Conservation (phyloP, 2,888 invertebrate genomes). For the Dryocosmus kuriphilus region DNA sequence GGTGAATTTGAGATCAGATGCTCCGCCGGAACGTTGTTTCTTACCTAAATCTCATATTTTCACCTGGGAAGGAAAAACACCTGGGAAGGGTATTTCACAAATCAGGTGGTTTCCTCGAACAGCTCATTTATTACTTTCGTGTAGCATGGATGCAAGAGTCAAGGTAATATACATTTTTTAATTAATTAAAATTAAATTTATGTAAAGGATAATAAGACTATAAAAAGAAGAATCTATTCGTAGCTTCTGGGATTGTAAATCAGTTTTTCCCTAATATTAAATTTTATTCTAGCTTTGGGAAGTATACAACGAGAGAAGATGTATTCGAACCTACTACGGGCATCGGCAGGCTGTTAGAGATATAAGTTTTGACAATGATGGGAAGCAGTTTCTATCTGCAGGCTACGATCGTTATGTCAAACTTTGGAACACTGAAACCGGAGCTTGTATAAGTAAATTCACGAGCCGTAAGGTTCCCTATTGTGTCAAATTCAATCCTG, state of each 20-base stretch:
- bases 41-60: slow-evolving; percentile 97
- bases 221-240: too few relatives aligned
- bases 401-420: slow-evolving; percentile 99
- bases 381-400: slow-evolving; percentile 95
- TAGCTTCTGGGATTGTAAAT: too few relatives aligned
- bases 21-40: slow-evolving; percentile 96
- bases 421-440: slow-evolving; percentile 99
- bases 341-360: slow-evolving; percentile 98
- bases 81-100: slow-evolving; percentile 94
- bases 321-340: slow-evolving; percentile 96
- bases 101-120: slow-evolving; percentile 96
- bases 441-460: slow-evolving; percentile 90
- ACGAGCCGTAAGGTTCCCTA: slow-evolving; percentile 98
- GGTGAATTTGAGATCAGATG: slow-evolving; percentile 90
- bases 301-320: slow-evolving; percentile 95
- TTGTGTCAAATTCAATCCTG: slow-evolving; percentile 98
- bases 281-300: slow-evolving; percentile 90
- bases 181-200: not conserved
- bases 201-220: too few relatives aligned
- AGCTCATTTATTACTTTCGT: slow-evolving; percentile 96
- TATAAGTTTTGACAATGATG: slow-evolving; percentile 96
- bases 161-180: slow-evolving; percentile 81
- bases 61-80: slow-evolving; percentile 94
- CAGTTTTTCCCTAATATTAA: too few relatives aligned
- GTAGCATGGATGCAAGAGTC: slow-evolving; percentile 97